These are phyloP conservation scores for Phrynocephalus vlangalii DNA, from an alignment of 2,797 vertebrate genomes.

Conservation along the genomic window DNA sequence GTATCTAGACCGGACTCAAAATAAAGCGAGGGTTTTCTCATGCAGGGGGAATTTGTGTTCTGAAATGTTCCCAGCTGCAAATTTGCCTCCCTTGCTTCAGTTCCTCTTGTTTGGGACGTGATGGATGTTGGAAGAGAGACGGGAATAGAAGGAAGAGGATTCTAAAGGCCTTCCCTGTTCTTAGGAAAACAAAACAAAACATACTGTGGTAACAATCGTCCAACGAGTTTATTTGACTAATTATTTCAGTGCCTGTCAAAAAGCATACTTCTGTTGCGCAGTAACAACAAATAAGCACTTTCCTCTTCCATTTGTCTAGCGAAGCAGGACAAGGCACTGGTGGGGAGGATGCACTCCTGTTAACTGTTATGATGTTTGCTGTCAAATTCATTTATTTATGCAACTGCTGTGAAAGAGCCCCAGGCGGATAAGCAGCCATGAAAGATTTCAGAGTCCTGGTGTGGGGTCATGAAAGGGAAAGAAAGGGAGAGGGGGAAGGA, in stretches of 20 bases:
- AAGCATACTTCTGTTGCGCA: conserved; percentile 76
- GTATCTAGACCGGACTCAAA: background rate
- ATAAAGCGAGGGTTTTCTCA: background rate
- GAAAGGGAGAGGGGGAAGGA: conserved; percentile 53
- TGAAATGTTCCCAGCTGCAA: background rate
- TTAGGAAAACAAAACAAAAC: conserved; percentile 38
- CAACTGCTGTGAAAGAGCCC: conserved; percentile 83
- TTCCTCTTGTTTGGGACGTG: background rate
- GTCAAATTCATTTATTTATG: conserved; percentile 90
- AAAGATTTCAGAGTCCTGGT: conserved; percentile 87
- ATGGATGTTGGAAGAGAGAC: background rate
- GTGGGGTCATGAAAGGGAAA: conserved; percentile 85
- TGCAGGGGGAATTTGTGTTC: background rate
- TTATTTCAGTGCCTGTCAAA: conserved; percentile 83
- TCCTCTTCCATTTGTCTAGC: conserved; percentile 75
- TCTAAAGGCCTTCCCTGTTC: conserved; percentile 61
- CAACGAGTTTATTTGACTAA: conserved; percentile 83
- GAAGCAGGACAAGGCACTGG: conserved; percentile 77
- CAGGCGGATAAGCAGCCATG: conserved; percentile 82
- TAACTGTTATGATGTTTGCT: conserved; percentile 87
- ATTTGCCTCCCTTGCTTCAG: background rate
- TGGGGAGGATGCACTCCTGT: conserved; percentile 81
- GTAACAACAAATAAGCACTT: conserved; percentile 77
- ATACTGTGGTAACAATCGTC: conserved; percentile 60
- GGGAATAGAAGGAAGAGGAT: background rate